These are phyloP conservation scores for Macrotis lagotis DNA, from an alignment of 2,113 vertebrate genomes.

Conservation along the genomic window DNA sequence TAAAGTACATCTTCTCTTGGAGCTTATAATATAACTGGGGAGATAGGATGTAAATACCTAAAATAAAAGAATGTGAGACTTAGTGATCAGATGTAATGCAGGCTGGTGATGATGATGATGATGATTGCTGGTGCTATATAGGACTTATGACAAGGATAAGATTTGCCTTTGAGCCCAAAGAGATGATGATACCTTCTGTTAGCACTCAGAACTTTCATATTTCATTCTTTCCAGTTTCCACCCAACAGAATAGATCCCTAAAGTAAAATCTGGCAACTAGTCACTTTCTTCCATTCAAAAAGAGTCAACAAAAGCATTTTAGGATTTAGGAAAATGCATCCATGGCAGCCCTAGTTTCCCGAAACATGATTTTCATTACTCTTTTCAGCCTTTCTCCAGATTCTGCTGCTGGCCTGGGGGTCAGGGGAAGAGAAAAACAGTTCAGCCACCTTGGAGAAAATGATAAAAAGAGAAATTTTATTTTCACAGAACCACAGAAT, in stretches of 20 bases:
- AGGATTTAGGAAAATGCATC: neutral
- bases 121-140: neutral
- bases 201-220: neutral
- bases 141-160: neutral
- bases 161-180: neutral
- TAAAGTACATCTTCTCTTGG: neutral
- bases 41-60: neutral
- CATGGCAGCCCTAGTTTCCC: neutral
- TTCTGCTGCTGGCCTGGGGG: neutral
- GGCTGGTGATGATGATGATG: too few species aligned
- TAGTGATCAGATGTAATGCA: neutral
- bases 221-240: neutral
- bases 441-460: neutral
- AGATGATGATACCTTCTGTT: neutral
- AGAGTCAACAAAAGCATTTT: accelerated
- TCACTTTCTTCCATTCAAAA: neutral
- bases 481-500: neutral
- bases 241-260: neutral
- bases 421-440: neutral
- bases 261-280: neutral
- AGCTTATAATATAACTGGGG: neutral
- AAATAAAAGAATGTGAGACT: too few species aligned
- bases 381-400: neutral
- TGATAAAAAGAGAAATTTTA: neutral
- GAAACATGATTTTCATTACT: accelerated